Evolutionary conservation across 2,113 vertebrate genomes (phyloP).

Genomic region (Amphiprion ocellaris): DNA sequence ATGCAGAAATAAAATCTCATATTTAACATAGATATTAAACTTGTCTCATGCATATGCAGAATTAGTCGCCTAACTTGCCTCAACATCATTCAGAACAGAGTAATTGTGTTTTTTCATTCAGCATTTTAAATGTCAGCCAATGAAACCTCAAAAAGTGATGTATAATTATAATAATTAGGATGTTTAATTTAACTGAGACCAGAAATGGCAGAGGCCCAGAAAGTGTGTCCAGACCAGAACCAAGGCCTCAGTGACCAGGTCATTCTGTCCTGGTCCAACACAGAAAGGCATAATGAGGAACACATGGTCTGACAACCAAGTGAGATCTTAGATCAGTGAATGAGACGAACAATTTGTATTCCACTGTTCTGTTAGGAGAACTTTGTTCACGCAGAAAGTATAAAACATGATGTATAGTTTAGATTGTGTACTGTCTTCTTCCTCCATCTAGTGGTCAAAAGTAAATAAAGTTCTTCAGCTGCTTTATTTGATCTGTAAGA

Average conservation of each 20-base stretch:
- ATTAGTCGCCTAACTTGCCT: too few relatives aligned
- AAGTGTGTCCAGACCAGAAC: slow-evolving; percentile 39
- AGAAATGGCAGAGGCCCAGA: slow-evolving; percentile 13
- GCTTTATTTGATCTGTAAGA: neutral
- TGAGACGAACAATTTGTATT: slow-evolving; percentile 6
- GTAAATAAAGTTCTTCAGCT: neutral
- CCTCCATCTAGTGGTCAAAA: slow-evolving; percentile 72
- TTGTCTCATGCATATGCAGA: neutral
- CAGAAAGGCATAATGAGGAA: slow-evolving; percentile 45
- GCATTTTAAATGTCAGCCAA: too few relatives aligned
- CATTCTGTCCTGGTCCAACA: slow-evolving; percentile 36
- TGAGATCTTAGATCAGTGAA: slow-evolving; percentile 8
- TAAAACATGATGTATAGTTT: neutral
- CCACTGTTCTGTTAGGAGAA: slow-evolving; percentile 8
- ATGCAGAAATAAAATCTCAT: too few relatives aligned
- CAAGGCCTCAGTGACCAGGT: slow-evolving; percentile 43
- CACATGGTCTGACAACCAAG: slow-evolving; percentile 44
- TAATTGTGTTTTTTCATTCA: too few relatives aligned
- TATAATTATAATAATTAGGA: slow-evolving; percentile 11
- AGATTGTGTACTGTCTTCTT: slow-evolving; percentile 39
- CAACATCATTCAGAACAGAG: too few relatives aligned
- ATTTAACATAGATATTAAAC: neutral
- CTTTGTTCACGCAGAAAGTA: neutral
- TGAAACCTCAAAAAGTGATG: neutral
- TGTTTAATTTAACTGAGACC: slow-evolving; percentile 20